These are phyloP conservation scores for Panzeria rudis DNA, from an alignment of 2,888 invertebrate genomes.

Conservation along the genomic window DNA sequence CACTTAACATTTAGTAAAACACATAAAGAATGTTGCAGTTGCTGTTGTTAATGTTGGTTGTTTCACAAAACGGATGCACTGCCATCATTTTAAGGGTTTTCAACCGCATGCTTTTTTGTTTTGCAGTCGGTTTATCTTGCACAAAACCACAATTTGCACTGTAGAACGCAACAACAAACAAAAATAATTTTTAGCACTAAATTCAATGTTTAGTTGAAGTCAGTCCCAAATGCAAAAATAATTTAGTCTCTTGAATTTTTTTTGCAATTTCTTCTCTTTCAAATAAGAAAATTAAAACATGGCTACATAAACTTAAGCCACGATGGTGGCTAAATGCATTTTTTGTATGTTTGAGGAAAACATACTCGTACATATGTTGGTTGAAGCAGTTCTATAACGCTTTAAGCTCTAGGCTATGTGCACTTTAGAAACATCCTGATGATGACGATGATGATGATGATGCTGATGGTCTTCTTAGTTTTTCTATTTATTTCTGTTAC, in stretches of 20 bases:
- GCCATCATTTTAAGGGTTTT: slow-evolving; percentile 40
- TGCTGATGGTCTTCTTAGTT: slow-evolving; percentile 36
- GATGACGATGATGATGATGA: slow-evolving; percentile 40
- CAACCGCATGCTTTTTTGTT: slow-evolving; percentile 12
- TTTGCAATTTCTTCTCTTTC: slow-evolving; percentile 19
- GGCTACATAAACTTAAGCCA: slow-evolving; percentile 47
- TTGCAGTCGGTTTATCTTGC: slow-evolving; percentile 37
- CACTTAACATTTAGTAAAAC: slow-evolving; percentile 31
- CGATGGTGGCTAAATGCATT: slow-evolving; percentile 56
- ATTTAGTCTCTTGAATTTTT: slow-evolving; percentile 23
- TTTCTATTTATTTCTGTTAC: slow-evolving; percentile 33
- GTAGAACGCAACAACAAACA: slow-evolving; percentile 8
- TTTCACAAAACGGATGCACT: slow-evolving; percentile 36
- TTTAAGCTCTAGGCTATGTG: slow-evolving; percentile 54
- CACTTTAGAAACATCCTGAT: slow-evolving; percentile 46
- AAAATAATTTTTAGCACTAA: slow-evolving; percentile 33
- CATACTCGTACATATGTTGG: neutral
- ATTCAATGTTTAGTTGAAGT: slow-evolving; percentile 45
- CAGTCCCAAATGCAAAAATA: slow-evolving; percentile 48
- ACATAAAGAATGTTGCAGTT: slow-evolving; percentile 5
- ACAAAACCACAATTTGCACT: slow-evolving; percentile 59
- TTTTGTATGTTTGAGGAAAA: neutral
- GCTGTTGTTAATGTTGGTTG: neutral
- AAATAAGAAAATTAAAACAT: slow-evolving; percentile 37
- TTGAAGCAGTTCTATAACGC: slow-evolving; percentile 19